Conservation (phyloP, 92 coral and sea anemone genomes). For the Galaxea fascicularis region DNA sequence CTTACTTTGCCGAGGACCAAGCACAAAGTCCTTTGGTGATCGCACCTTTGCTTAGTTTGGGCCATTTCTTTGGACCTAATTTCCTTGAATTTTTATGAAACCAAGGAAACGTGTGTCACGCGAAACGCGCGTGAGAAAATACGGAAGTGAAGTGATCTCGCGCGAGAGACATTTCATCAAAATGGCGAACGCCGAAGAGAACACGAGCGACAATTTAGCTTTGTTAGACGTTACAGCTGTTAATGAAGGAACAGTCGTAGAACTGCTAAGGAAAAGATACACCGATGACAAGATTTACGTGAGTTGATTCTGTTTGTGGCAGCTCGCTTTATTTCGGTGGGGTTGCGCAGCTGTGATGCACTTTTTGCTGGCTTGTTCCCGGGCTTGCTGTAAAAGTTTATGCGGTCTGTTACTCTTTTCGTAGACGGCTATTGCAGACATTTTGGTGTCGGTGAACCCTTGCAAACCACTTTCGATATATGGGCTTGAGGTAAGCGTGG, state of each 20-base stretch:
- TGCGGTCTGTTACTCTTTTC: no score
- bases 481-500: constrained; percentile 23
- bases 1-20: no score
- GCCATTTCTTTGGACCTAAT: no score
- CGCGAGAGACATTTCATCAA: constrained; percentile 10
- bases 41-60: no score
- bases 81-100: background rate
- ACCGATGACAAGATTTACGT: constrained; percentile 43
- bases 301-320: background rate
- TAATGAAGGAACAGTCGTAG: constrained; percentile 42
- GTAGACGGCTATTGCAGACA: constrained; percentile 59
- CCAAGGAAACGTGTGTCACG: background rate
- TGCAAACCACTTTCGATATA: constrained; percentile 46
- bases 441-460: constrained; percentile 56
- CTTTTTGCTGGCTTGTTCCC: background rate
- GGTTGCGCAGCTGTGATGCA: background rate
- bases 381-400: background rate
- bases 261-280: constrained; percentile 46
- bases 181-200: constrained; percentile 27
- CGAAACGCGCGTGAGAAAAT: background rate
- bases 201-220: constrained; percentile 28
- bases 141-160: constrained; percentile 2
- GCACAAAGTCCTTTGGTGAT: no score
- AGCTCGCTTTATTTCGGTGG: background rate
- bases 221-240: constrained; percentile 9